These are phyloP conservation scores for Agrotis puta DNA, from an alignment of 2,888 invertebrate genomes.

Conservation along the genomic window DNA sequence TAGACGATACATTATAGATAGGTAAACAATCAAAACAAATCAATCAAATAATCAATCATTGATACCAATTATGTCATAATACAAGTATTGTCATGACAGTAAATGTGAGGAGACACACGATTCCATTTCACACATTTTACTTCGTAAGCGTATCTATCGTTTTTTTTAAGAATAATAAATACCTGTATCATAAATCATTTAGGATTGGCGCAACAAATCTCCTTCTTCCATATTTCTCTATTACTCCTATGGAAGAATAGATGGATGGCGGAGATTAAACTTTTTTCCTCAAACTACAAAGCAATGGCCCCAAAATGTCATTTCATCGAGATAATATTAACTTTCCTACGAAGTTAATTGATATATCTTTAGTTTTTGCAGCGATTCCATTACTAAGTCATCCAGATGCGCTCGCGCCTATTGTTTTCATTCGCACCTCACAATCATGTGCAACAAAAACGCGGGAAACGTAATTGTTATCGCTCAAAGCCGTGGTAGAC, in stretches of 20 bases:
- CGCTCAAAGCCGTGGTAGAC: constrained; percentile 72
- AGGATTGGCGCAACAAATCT: no score
- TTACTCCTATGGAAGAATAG: no score
- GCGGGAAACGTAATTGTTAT: constrained; percentile 80
- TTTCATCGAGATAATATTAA: constrained; percentile 43
- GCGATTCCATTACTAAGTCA: constrained; percentile 64
- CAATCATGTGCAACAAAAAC: constrained; percentile 75
- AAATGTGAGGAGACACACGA: neutral
- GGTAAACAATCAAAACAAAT: constrained; percentile 5
- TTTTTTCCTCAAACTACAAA: constrained; percentile 4
- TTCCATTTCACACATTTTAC: neutral
- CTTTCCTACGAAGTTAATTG: constrained; percentile 72
- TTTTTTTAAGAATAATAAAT: no score
- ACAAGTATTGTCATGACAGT: constrained; percentile 1
- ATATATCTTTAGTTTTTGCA: constrained; percentile 69
- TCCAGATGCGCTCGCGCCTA: constrained; percentile 68
- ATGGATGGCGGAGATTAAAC: neutral
- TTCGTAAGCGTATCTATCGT: no score
- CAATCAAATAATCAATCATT: constrained; percentile 2
- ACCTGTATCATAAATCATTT: no score
- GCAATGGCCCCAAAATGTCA: constrained; percentile 28
- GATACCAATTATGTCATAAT: constrained; percentile 22
- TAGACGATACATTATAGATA: constrained; percentile 2
- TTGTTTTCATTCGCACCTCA: constrained; percentile 72
- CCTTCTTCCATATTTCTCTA: no score